Percentiles rank a stretch among this genome's conserved stretches.
Evolutionary conservation across 1,140 invertebrate genomes (phyloP).

Genomic region (Vanessa tameamea): DNA sequence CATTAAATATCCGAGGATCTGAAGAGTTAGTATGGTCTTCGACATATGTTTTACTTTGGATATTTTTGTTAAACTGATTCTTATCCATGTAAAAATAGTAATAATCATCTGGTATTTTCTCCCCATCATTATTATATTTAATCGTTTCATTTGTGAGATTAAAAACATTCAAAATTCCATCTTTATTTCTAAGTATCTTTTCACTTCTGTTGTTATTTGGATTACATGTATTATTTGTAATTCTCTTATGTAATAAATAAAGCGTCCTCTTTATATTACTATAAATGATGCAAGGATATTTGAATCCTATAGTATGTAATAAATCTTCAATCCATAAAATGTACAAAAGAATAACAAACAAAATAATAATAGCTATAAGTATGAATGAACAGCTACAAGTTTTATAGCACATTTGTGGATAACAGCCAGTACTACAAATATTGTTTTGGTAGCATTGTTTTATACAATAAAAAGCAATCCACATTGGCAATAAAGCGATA

Average conservation of each 20-base stretch:
- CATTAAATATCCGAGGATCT: too few relatives aligned
- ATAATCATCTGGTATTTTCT: neutral
- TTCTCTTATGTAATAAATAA: neutral
- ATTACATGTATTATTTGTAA: neutral
- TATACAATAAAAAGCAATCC: constrained; percentile 34
- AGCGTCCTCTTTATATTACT: constrained; percentile 12
- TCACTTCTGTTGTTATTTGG: neutral
- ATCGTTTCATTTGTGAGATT: neutral
- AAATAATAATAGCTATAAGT: constrained; percentile 20
- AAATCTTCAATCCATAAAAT: constrained; percentile 33
- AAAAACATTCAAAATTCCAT: neutral
- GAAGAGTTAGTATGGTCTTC: too few relatives aligned
- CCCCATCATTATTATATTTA: neutral
- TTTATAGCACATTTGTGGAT: constrained; percentile 27
- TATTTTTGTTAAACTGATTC: neutral
- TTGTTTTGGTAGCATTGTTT: constrained; percentile 35
- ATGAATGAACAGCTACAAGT: constrained; percentile 29
- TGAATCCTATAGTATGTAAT: neutral
- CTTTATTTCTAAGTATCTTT: neutral
- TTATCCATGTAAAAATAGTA: neutral
- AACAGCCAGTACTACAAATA: constrained; percentile 32
- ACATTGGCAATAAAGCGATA: constrained; percentile 42
- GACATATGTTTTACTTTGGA: neutral
- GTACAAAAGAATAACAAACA: constrained; percentile 34
- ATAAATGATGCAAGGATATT: constrained; percentile 11